These are phyloP conservation scores for Artemia sinica DNA, from an alignment of 2,888 invertebrate genomes.

Conservation along the genomic window DNA sequence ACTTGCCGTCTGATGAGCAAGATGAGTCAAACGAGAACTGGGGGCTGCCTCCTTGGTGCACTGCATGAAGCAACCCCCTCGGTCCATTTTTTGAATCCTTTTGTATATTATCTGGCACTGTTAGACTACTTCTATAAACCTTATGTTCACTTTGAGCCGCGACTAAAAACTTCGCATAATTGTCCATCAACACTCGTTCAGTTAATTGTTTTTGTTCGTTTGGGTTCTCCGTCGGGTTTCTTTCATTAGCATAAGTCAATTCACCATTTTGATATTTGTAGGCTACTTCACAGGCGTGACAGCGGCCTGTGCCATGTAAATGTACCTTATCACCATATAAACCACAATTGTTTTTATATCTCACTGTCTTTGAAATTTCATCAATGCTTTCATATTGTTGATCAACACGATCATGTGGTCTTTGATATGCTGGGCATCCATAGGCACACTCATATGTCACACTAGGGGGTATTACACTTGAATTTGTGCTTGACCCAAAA, in stretches of 20 bases:
- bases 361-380: constrained; percentile 8
- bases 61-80: constrained; percentile 6
- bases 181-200: constrained; percentile 11
- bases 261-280: constrained; percentile 5
- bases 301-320: constrained; percentile 7
- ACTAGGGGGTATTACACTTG: background rate
- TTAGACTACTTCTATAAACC: background rate
- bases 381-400: constrained; percentile 12
- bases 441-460: constrained; percentile 13
- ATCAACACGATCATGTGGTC: constrained; percentile 5
- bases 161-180: constrained; percentile 7
- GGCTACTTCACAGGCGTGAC: constrained; percentile 5
- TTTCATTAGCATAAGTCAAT: constrained; percentile 12
- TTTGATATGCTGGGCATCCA: constrained; percentile 10
- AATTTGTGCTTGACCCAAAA: constrained; percentile 7
- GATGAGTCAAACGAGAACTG: constrained; percentile 12
- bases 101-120: background rate
- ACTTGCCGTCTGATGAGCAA: constrained; percentile 3
- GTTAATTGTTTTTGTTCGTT: background rate
- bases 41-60: constrained; percentile 2
- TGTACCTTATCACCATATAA: constrained; percentile 5
- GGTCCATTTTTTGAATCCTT: constrained; percentile 7
- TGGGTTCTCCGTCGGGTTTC: background rate
- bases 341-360: constrained; percentile 10
- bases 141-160: background rate